Evolutionary conservation across 2,888 invertebrate species (phyloP), one percentile per base, ranked within the genome.

Genomic region (Pristionchus mayeri): DNA sequence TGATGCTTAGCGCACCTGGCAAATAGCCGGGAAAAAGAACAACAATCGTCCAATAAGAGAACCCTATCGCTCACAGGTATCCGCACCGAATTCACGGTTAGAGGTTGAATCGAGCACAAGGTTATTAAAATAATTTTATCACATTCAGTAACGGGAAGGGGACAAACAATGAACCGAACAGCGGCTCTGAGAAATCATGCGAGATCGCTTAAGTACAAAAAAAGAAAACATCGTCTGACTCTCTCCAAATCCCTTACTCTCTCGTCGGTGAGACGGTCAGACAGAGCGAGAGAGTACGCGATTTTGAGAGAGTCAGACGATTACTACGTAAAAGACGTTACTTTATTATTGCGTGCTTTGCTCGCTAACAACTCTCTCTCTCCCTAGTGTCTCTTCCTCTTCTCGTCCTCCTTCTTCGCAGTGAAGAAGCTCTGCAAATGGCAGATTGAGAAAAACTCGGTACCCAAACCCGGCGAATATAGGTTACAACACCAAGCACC

Each of bases 301-400:
- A n/a, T n/a, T n/a, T n/a, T n/a, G n/a, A n/a, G n/a, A n/a, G n/a
- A n/a, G n/a, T n/a, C n/a, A n/a, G n/a, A n/a, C n/a, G n/a, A n/a
- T n/a, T n/a, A n/a, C n/a, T n/a, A n/a, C n/a, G n/a, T n/a, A n/a
- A n/a, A n/a, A 71, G 13, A n/a, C 71, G 71, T 37, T 71, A 71
- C 2, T 71, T 54, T n/a, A 54, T 54, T 21, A 30, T 24, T 13
- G 7, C n/a, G 21, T 24, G 24, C 11, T 21, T 40, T 21, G 16
- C 24, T 80, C 86, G 85, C 30, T 87, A 84, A n/a, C n/a, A n/a
- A 52, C 85, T 86, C 75, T 88, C 88, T 85, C 88, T 85, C 71
- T 88, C 57, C 85, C 48, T 87, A 85, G 44, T 87, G 85, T 71
- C 85, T 86, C 79, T 88, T 88, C 85, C 87, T 86, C 79, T 88